Evolutionary conservation across 2,113 vertebrate species (phyloP).

Genomic region (Prunella himalayana): DNA sequence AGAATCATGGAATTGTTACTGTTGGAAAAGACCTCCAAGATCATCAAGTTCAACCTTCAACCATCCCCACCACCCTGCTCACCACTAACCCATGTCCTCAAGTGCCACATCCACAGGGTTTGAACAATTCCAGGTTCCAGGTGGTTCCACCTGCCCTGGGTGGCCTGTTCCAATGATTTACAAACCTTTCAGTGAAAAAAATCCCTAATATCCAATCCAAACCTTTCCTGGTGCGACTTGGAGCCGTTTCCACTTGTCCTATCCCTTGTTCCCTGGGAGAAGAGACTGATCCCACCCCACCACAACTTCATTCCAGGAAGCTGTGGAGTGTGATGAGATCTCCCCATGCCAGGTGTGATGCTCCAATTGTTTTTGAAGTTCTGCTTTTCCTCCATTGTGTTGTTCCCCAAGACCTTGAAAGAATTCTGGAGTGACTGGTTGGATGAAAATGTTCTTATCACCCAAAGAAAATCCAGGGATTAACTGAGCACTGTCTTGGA

Average conservation of each 20-base stretch:
- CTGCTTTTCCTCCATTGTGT: neutral
- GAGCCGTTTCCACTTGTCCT: neutral
- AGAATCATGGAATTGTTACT: rapidly evolving
- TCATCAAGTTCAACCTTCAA: too few species aligned
- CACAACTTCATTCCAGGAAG: too few species aligned
- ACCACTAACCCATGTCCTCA: too few species aligned
- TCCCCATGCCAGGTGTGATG: neutral
- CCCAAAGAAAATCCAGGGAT: neutral
- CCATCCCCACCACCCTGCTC: neutral
- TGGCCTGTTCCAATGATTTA: neutral
- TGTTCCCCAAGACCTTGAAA: neutral
- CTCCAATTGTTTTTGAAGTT: neutral
- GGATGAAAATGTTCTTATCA: neutral
- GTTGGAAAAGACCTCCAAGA: neutral
- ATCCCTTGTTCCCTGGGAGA: neutral
- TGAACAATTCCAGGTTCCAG: neutral
- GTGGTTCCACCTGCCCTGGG: neutral
- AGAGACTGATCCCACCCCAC: neutral
- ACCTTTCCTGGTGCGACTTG: neutral
- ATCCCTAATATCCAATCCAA: neutral
- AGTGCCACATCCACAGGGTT: neutral
- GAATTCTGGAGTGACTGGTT: neutral
- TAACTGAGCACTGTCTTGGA: rapidly evolving
- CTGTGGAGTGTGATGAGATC: neutral
- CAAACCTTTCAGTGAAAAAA: neutral